Percentiles rank a stretch among this genome's conserved stretches.
These are phyloP conservation scores for Porites lobata DNA, from an alignment of 92 coral and sea anemone species.

Conservation along the genomic window DNA sequence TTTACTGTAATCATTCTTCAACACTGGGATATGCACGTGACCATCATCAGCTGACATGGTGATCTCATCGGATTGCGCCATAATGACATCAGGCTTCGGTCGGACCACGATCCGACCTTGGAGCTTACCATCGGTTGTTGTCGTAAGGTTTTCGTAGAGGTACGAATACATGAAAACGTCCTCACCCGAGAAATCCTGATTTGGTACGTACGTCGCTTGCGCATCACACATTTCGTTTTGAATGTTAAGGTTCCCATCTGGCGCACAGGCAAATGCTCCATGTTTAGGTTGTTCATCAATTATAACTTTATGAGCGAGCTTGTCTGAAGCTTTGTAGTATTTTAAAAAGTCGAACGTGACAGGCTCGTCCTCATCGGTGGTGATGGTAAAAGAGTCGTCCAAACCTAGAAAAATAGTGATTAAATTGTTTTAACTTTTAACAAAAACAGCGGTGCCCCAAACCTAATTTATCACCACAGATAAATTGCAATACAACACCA, in stretches of 20 bases:
- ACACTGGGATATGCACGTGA: slow-evolving; percentile 93
- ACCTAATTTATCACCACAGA: background rate
- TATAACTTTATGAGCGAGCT: slow-evolving; percentile 78
- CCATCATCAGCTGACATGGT: slow-evolving; percentile 87
- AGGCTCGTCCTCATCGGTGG: slow-evolving; percentile 82
- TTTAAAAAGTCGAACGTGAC: slow-evolving; percentile 83
- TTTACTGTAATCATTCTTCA: slow-evolving; percentile 81
- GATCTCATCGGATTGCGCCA: slow-evolving; percentile 83
- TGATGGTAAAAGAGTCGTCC: slow-evolving; percentile 70
- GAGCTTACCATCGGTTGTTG: slow-evolving; percentile 85
- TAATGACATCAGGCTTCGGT: slow-evolving; percentile 76
- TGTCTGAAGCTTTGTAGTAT: slow-evolving; percentile 66
- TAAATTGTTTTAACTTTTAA: background rate
- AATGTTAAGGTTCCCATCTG: slow-evolving; percentile 71
- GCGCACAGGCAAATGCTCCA: slow-evolving; percentile 83
- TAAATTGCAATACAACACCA: background rate
- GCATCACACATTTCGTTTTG: slow-evolving; percentile 82
- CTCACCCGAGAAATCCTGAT: slow-evolving; percentile 89
- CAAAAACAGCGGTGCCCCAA: background rate
- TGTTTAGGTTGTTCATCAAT: slow-evolving; percentile 83
- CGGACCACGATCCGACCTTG: slow-evolving; percentile 87
- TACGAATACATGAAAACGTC: slow-evolving; percentile 90
- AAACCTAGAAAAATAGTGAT: slow-evolving; percentile 6
- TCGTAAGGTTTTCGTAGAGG: slow-evolving; percentile 88
- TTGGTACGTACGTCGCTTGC: slow-evolving; percentile 81